Base-by-base conservation (phyloP, 1,140 invertebrate species). In the Papilio glaucus region DNA sequence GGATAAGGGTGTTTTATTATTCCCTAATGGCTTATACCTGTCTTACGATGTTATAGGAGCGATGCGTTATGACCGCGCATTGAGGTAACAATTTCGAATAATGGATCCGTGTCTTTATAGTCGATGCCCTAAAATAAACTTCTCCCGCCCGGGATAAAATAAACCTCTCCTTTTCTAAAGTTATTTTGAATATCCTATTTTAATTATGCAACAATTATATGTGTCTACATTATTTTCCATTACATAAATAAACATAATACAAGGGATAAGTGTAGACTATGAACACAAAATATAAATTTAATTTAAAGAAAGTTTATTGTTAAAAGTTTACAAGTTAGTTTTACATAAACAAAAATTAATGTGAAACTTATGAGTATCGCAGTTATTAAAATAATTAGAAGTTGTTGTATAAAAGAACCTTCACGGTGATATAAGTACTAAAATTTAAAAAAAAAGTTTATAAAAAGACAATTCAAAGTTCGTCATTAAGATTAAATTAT, bases 1-100 rank as follows among this genome's bases (percentile, higher is more conserved):
- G 88, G 90, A 92, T 92, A 92, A 90, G 85, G 82, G 86, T 88
- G 81, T 92, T 92, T 92, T 92, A 92, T 91, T 92, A 89, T 90
- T 84, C 89, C 90, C 86, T 89, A 91, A 92, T 90, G 90, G 86
- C 85, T 86, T 89, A 89, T 92, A 92, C 90, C 90, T 92, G 90
- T 92, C 90, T 91, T 87, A 85, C 72, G 80, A 77, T 77, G 79
- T 82, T 84, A 82, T 73, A 60, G 72, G 61, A 73, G 79, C 83
- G 85, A 86, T 91, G 85, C 80, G 84, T 92, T 91, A 92, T 91
- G 84, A 75, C 87, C 86, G 88, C 81, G 81, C 84, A 85, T 80
- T 85, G 78, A 76, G 76, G 78, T 82, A 83, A 82, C 90, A 87
- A 90, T 88, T 86, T 89, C 84, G 85, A 83, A 89, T 92, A 91